Evolutionary conservation across 53 echinoderm and acorn worm species (phyloP).

Genomic region (Pentamera pediparva): DNA sequence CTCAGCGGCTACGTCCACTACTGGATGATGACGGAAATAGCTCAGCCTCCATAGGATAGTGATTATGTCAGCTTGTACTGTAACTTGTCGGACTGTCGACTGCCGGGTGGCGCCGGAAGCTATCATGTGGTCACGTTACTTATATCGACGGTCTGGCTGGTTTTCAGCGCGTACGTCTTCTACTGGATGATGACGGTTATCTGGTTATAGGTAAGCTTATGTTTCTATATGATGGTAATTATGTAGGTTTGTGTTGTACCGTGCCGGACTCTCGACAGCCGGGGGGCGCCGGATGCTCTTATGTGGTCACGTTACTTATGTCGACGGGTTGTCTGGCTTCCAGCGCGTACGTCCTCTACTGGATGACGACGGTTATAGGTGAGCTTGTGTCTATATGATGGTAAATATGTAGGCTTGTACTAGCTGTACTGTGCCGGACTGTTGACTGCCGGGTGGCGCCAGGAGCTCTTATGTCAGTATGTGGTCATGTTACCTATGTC

Average conservation of each 20-base stretch:
- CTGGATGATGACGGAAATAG: neutral
- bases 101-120: too few species aligned
- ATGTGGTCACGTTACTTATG: slow-evolving; percentile 54
- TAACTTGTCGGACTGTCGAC: too few species aligned
- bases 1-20: slow-evolving; percentile 50
- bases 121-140: too few species aligned
- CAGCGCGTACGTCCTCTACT: slow-evolving; percentile 60
- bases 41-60: too few species aligned
- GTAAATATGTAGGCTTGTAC: too few species aligned
- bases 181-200: too few species aligned
- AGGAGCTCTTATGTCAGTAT: slow-evolving; percentile 44
- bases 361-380: slow-evolving; percentile 88
- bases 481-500: slow-evolving; percentile 56
- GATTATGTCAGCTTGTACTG: too few species aligned
- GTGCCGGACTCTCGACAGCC: slow-evolving; percentile 71
- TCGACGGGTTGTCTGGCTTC: slow-evolving; percentile 67
- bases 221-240: too few species aligned
- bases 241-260: slow-evolving; percentile 34
- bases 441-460: slow-evolving; percentile 60
- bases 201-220: too few species aligned
- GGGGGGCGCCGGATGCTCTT: slow-evolving; percentile 43
- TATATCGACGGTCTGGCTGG: too few species aligned
- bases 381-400: slow-evolving; percentile 4
- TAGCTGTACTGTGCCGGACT: too few species aligned
- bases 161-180: too few species aligned